These are phyloP conservation scores for Cheilosia vernalis DNA, from an alignment of 2,888 invertebrate genomes.

Conservation along the genomic window DNA sequence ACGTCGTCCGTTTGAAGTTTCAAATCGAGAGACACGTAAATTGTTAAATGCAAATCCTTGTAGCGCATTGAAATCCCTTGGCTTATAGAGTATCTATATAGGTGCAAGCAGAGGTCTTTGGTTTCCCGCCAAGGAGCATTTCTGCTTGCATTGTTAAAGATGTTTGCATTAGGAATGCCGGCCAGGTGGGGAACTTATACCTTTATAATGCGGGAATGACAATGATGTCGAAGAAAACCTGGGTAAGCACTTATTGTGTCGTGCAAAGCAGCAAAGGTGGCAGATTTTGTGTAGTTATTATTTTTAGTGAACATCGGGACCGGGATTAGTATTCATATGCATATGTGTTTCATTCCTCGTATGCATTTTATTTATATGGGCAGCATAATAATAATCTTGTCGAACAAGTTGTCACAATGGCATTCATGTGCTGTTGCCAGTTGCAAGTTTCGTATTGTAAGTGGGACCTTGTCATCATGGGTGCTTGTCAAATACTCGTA, in stretches of 20 bases:
- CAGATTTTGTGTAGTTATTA: conserved; percentile 13
- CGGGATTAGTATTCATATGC: conserved; percentile 51
- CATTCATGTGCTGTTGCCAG: conserved; percentile 33
- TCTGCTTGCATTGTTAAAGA: conserved; percentile 58
- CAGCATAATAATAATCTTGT: conserved; percentile 18
- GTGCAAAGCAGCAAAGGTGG: conserved; percentile 48
- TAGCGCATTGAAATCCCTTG: conserved; percentile 67
- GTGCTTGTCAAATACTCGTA: background rate
- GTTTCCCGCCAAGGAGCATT: conserved; percentile 20
- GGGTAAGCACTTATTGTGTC: conserved; percentile 65
- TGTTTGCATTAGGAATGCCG: conserved; percentile 47
- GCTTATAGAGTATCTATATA: conserved; percentile 57
- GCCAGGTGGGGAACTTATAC: conserved; percentile 28
- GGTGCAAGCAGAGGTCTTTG: conserved; percentile 34
- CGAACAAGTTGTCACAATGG: conserved; percentile 37
- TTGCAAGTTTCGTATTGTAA: conserved; percentile 12
- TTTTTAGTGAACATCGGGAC: conserved; percentile 12
- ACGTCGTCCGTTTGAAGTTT: conserved; percentile 73
- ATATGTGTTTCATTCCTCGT: background rate
- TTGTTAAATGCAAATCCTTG: conserved; percentile 75
- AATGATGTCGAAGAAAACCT: conserved; percentile 67
- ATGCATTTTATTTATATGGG: no score
- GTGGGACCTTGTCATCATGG: conserved; percentile 1
- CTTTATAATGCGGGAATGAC: conserved; percentile 4
- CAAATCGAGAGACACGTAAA: conserved; percentile 67